Base-by-base conservation (phyloP, 2,888 invertebrate species). In the Cecidostiba fungosa region DNA sequence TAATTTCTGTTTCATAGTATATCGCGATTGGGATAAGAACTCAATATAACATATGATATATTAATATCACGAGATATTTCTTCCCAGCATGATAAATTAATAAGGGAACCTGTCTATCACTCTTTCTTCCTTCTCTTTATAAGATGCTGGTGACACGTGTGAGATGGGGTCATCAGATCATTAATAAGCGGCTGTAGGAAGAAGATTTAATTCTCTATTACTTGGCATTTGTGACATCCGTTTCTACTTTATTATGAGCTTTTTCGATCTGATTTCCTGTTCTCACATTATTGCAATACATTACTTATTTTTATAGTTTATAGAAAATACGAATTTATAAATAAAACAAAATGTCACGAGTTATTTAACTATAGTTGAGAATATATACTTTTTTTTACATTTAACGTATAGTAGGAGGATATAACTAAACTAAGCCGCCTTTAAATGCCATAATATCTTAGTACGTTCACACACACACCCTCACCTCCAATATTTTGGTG, bases 151-250 rank as follows among this genome's bases (percentile, higher is more conserved):
- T n/a, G 54, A n/a, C n/a, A 59, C 54, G n/a, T n/a, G n/a, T 59
- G 54, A 50, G 50, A 50, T 16, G 50, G 50, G 50, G 19, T 5
- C n/a, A n/a, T 54, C 19, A 54, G 54, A 54, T n/a, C 54, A 54
- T 54, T 54, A 54, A 54, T 59, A 59, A 59, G 54, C 54, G 54
- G n/a, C 54, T 59, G n/a, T n/a, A 59, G n/a, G 54, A 50, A 50
- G 19, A n/a, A 59, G 54, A 59, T 59, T 59, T n/a, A 59, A 59
- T 59, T 59, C 54, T 59, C 23, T 23, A 23, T 59, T 59, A 59
- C 54, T 59, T 59, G n/a, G 54, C 54, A n/a, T n/a, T 59, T 59
- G n/a, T 4, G 54, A 2, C 10, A 59, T 23, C 23, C 54, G 6
- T 59, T 23, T 59, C n/a, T 59, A n/a, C n/a, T 59, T n/a, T 59